These are phyloP conservation scores for Cyprinus carpio DNA, from an alignment of 2,113 vertebrate genomes.

Conservation along the genomic window DNA sequence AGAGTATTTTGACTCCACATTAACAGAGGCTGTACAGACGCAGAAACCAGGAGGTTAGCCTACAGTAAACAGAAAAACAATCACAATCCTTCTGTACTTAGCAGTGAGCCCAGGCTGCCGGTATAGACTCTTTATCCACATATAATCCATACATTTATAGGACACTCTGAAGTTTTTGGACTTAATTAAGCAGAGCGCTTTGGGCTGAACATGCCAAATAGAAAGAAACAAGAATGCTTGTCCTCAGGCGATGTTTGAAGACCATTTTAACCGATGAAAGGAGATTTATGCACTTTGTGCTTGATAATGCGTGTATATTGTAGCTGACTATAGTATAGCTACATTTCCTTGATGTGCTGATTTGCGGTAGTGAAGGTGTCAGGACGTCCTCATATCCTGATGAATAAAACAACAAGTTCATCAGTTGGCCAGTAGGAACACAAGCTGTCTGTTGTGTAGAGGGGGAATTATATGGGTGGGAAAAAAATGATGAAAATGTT, in stretches of 20 bases:
- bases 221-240: slow-evolving; percentile 6
- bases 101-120: neutral
- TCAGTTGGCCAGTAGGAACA: slow-evolving; percentile 80
- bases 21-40: neutral
- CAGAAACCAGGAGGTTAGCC: neutral
- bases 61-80: slow-evolving; percentile 28
- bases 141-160: slow-evolving; percentile 46
- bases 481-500: slow-evolving; percentile 75
- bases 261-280: neutral
- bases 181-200: slow-evolving; percentile 26
- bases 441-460: slow-evolving; percentile 62
- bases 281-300: slow-evolving; percentile 15
- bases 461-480: slow-evolving; percentile 2
- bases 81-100: neutral
- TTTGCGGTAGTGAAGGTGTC: slow-evolving; percentile 58
- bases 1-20: neutral
- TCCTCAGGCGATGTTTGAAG: slow-evolving; percentile 25
- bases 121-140: slow-evolving; percentile 34
- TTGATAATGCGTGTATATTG: slow-evolving; percentile 1
- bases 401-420: slow-evolving; percentile 91
- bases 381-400: slow-evolving; percentile 81
- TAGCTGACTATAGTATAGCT: slow-evolving; percentile 60
- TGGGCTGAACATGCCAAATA: neutral
- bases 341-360: slow-evolving; percentile 51
- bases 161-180: slow-evolving; percentile 25